Percentiles rank a stretch among this genome's conserved stretches.
Conservation (phyloP, 2,797 vertebrate species). For the Gallirallus australis region DNA sequence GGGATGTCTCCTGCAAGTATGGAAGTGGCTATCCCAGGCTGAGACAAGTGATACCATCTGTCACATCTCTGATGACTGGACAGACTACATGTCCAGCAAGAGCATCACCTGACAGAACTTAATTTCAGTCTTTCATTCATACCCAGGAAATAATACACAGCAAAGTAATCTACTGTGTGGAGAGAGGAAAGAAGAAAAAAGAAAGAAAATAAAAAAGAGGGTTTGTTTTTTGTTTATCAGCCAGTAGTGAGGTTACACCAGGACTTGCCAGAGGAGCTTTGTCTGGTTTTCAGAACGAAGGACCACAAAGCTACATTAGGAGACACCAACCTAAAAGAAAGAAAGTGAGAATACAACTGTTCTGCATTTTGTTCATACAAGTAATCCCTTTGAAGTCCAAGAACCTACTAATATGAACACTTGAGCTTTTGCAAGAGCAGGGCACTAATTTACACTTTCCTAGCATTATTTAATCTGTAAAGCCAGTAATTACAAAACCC, state of each 20-base stretch:
- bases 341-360: not conserved
- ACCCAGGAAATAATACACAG: not conserved
- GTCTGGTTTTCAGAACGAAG: not conserved
- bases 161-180: not conserved
- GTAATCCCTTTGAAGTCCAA: not conserved
- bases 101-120: not conserved
- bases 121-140: not conserved
- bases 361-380: not conserved
- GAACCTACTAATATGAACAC: not conserved
- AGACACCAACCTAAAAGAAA: not conserved
- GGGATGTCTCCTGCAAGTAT: not conserved
- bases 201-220: fast-evolving
- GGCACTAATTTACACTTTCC: not conserved
- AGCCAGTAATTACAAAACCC: not conserved
- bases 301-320: not conserved
- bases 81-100: not conserved
- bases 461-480: not conserved
- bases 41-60: not conserved
- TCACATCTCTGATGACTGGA: not conserved
- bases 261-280: not conserved
- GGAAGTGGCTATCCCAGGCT: not conserved
- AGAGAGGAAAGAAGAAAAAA: too few relatives aligned
- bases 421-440: not conserved
- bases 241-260: not conserved
- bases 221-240: not conserved